Evolutionary conservation across 2,888 invertebrate genomes (phyloP), one percentile per base, ranked within the genome.

Genomic region (Anagyrus pseudococci): DNA sequence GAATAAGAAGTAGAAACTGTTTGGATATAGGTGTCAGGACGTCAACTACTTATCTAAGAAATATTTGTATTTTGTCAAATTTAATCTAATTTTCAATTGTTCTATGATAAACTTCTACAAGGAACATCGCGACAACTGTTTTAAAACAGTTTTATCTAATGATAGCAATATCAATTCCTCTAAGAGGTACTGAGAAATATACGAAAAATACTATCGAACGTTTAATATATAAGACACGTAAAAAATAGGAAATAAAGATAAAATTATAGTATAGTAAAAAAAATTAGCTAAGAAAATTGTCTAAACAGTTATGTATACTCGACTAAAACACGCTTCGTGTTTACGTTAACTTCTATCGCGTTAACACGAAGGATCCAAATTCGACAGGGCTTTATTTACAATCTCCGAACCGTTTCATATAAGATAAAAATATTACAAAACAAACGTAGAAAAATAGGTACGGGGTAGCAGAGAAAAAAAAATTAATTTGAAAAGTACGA

Each of bases 321-420:
- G 58, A 47, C 56, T 58, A 53, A 64, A 60, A 58, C 58, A 58
- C 55, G 55, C 53, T 33, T 61, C 17, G 44, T 58, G 58, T 49
- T 49, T 61, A 29, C 29, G 40, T 52, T 40, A 58, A 48, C n/a
- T 20, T 57, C 26, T 15, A 54, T 17, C 43, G 44, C 49, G 46
- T 43, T 4, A 48, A 2, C 22, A 48, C 37, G 10, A 49, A 46
- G 43, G 41, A 53, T 64, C 49, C 57, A 53, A 49, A 33, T 13
- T 56, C 53, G 52, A 60, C 56, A 56, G 55, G 46, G 63, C 50
- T 58, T 63, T 22, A 20, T 26, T 46, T 41, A 37, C 8, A 37
- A 2, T 13, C 13, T 37, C 15, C 2, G 15, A 37, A 4, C 8
- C 2, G 33, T 13, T 4, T 37, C 13, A 37, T 7, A 29, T 7